phyloP scores from a whole-genome alignment of 2,888 invertebrate species.

The Adelognathus sp. region DNA sequence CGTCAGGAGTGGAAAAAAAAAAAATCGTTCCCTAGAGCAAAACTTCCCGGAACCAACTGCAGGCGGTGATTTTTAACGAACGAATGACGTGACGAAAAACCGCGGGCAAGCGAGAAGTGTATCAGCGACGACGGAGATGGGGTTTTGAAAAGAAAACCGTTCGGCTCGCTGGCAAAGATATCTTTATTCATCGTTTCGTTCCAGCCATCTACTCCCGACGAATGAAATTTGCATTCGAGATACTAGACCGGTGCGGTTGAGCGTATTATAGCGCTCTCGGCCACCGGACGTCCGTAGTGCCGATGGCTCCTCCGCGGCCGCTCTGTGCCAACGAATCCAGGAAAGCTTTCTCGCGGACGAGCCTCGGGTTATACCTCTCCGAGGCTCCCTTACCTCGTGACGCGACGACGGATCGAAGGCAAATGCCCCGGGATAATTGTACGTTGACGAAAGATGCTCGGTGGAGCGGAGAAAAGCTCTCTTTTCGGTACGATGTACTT shows the following conservation, averaged over 20 bases:
- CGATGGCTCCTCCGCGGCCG: slow-evolving; percentile 27
- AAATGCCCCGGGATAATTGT: slow-evolving; percentile 44
- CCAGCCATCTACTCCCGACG: slow-evolving; percentile 59
- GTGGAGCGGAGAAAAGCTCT: slow-evolving; percentile 26
- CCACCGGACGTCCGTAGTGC: slow-evolving; percentile 47
- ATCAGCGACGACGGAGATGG: slow-evolving; percentile 21
- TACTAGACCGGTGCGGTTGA: slow-evolving; percentile 50
- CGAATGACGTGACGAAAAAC: background rate
- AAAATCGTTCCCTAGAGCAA: too few relatives aligned
- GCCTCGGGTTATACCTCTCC: slow-evolving; percentile 32
- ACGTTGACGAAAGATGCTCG: slow-evolving; percentile 37
- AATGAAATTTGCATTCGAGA: slow-evolving; percentile 64
- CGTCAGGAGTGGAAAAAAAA: too few relatives aligned
- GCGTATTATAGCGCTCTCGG: slow-evolving; percentile 50
- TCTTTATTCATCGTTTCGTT: slow-evolving; percentile 66
- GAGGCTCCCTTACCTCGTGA: background rate
- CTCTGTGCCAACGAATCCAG: slow-evolving; percentile 38
- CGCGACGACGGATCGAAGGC: slow-evolving; percentile 23
- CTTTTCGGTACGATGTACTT: background rate
- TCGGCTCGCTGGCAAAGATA: slow-evolving; percentile 41
- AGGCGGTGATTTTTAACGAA: background rate
- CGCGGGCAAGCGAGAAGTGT: slow-evolving; percentile 38
- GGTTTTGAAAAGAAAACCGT: slow-evolving; percentile 41
- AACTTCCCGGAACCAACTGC: too few relatives aligned
- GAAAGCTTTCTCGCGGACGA: slow-evolving; percentile 60